Percentiles rank a stretch among this genome's conserved stretches.
phyloP scores from a whole-genome alignment of 2,888 invertebrate species.

The Arge pagana region DNA sequence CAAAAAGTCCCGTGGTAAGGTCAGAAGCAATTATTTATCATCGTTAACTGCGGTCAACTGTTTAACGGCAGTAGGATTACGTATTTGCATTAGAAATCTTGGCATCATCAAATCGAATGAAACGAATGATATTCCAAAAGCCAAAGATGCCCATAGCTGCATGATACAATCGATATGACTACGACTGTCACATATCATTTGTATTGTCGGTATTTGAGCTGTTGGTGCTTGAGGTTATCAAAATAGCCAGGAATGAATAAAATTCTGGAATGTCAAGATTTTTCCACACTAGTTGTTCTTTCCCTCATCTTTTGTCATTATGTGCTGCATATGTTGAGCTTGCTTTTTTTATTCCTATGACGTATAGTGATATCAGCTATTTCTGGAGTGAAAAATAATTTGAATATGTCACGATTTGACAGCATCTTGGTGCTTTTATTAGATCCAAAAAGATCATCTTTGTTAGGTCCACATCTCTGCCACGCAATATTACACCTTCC shows the following conservation, averaged over 20 bases:
- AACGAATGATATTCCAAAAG: conserved; percentile 34
- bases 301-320: conserved; percentile 15
- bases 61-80: too few species aligned
- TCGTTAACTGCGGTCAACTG: too few species aligned
- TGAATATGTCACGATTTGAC: conserved; percentile 25
- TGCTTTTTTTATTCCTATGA: conserved; percentile 23
- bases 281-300: conserved; percentile 17
- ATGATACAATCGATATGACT: conserved; percentile 30
- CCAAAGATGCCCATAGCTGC: conserved; percentile 29
- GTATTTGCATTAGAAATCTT: too few species aligned
- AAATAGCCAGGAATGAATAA: conserved; percentile 31
- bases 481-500: conserved; percentile 21
- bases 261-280: conserved; percentile 25
- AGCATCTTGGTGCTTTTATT: conserved; percentile 23
- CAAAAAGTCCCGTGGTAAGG: too few species aligned
- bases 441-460: too few species aligned
- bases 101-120: conserved; percentile 41
- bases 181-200: conserved; percentile 31
- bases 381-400: conserved; percentile 23
- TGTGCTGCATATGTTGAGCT: conserved; percentile 15
- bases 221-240: conserved; percentile 32
- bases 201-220: conserved; percentile 34
- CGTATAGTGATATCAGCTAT: conserved; percentile 16
- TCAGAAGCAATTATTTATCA: too few species aligned
- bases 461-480: conserved; percentile 22